Percentiles rank a stretch among this genome's conserved stretches.
Conservation (phyloP, 2,797 vertebrate species). For the Furcifer pardalis region DNA sequence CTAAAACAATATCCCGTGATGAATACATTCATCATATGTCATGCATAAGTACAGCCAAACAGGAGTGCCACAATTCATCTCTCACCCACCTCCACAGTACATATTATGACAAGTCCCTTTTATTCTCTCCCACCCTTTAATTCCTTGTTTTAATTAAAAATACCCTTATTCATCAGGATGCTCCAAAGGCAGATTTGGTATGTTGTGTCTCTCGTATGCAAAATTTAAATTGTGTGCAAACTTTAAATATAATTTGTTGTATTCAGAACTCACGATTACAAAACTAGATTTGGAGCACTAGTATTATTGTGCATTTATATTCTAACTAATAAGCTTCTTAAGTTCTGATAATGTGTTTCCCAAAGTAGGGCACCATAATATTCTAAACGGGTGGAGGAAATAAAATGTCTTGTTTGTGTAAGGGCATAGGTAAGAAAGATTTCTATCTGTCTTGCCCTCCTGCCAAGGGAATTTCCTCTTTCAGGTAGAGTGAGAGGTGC, state of each 20-base stretch:
- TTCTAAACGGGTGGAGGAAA: background rate
- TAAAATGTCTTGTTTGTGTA: background rate
- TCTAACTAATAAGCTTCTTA: background rate
- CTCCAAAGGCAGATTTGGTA: background rate
- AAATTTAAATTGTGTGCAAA: background rate
- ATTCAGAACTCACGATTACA: background rate
- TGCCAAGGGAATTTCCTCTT: conserved; percentile 31
- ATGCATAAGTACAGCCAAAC: background rate
- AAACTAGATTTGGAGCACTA: background rate
- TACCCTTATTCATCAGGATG: background rate
- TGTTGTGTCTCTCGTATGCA: background rate
- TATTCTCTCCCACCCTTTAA: background rate
- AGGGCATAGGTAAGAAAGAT: background rate
- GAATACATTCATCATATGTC: background rate
- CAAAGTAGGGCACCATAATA: conserved; percentile 1
- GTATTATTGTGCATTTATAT: background rate
- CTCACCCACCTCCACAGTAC: background rate
- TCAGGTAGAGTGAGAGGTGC: background rate
- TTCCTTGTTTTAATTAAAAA: no score
- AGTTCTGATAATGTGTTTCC: background rate
- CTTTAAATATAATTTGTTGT: background rate
- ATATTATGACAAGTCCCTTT: background rate
- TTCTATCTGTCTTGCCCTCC: conserved; percentile 19
- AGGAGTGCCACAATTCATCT: background rate
- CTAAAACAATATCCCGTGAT: background rate